Base-by-base conservation (phyloP, 2,888 invertebrate species). In the Glaucopsyche alexis region DNA sequence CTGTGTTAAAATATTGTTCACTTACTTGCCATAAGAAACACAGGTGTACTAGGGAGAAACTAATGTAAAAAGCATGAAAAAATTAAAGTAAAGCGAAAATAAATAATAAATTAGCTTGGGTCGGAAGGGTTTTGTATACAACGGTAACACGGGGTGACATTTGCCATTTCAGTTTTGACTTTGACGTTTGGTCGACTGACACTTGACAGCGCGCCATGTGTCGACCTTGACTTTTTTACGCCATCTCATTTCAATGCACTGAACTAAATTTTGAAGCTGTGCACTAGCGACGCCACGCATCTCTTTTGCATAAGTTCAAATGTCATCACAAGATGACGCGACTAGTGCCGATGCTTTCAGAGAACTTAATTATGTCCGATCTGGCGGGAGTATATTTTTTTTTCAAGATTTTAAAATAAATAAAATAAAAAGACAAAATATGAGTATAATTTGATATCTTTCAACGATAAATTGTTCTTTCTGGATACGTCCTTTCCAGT, bases 81-180 rank as follows among this genome's bases (percentile, higher is more conserved):
- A 83, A 81, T 81, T 84, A 87, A 89, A 90, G 83, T 87, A 87
- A 83, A 83, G 85, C 80, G 75, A 84, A 85, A 88, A 81, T 90
- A 88, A 91, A 90, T 91, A 90, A 90, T 89, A 90, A 87, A 90
- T 89, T 88, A 87, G 91, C 90, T 91, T 90, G 89, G 87, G 82
- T 87, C 82, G 82, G 85, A 84, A 87, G 87, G 81, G 85, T 85
- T 88, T 90, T 90, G 89, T 89, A 86, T 85, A 90, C 89, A 91
- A 87, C 81, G 87, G 81, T 81, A 83, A 76, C 75, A 80, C 78
- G 78, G 77, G 75, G 67, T 82, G 82, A 82, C 82, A 79, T 75
- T 77, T 79, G 80, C 77, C 78, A 80, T 77, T 74, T 75, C 76
- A 77, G 75, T 81, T 82, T 85, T 60, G 60, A 60, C 60, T 60